Base-by-base conservation (phyloP, 1,140 invertebrate genomes). In the Heliconius hermathena region DNA sequence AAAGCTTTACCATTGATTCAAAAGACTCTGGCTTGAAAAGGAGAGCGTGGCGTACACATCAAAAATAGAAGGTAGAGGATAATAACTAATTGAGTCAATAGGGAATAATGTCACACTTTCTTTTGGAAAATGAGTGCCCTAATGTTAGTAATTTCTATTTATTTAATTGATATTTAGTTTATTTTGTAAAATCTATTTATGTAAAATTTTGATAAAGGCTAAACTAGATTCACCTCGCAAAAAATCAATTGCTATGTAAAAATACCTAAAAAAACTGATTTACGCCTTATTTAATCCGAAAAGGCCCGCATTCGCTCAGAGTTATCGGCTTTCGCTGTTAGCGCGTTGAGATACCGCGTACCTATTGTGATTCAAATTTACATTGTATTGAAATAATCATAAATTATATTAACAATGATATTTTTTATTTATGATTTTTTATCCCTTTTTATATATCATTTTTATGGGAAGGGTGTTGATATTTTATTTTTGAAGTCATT, bases 341-440 rank as follows among this genome's bases (percentile, higher is more conserved):
- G 22, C 26, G 60, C 4, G 60, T 6, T 18, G 26, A 4, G 60
- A 66, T 66, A 66, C 60, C 60, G 5, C 60, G 4, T 66, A 52
- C 16, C 49, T 52, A 66, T 66, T 66, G 60, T 66, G 60, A 66
- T 66, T 66, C 60, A 66, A 29, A 66, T 66, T 66, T 29, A 11
- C 13, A 66, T 29, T 66, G 60, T 29, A 66, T 66, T 29, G 60
- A 29, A 66, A 66, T 66, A 66, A 66, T 29, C 22, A 66, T 66
- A 66, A 66, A 66, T 66, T 66, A 6, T 66, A 29, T 66, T 66
- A 29, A 66, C 22, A 29, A 29, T 29, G 13, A 29, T 66, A 13
- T 4, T 66, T 66, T 66, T 22, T 66, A 13, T 66, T 16, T 66
- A n/a, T 16, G 9, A 26, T 13, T 29, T 57, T 60, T 60, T 60